Conservation (phyloP, 2,888 invertebrate species). For the Chrysina gloriosa region DNA sequence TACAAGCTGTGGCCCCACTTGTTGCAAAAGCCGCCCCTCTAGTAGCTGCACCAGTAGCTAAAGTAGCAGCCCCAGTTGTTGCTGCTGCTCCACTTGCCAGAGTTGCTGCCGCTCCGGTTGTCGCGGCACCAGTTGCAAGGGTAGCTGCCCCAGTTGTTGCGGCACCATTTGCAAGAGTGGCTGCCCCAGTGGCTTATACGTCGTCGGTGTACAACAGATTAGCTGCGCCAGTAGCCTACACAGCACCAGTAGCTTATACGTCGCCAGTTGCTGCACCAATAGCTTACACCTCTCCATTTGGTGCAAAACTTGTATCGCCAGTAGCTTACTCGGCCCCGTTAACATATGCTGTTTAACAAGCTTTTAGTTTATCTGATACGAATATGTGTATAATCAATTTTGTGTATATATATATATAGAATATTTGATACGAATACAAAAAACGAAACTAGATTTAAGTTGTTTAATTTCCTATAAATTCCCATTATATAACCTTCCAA, state of each 20-base stretch:
- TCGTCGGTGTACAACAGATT: constrained; percentile 45
- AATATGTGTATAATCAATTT: constrained; percentile 3
- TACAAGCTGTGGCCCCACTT: constrained; percentile 48
- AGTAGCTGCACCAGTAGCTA: constrained; percentile 52
- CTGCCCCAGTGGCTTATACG: constrained; percentile 51
- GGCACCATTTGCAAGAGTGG: constrained; percentile 41
- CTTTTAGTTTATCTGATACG: not conserved
- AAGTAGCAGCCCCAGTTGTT: constrained; percentile 47
- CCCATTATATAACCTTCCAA: not conserved
- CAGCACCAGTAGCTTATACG: constrained; percentile 41
- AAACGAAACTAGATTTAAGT: not conserved
- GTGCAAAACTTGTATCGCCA: constrained; percentile 47
- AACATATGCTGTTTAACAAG: constrained; percentile 26
- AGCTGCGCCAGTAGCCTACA: constrained; percentile 44
- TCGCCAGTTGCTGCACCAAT: constrained; percentile 50
- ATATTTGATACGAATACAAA: constrained; percentile 30
- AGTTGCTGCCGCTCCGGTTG: constrained; percentile 47
- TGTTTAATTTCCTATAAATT: not conserved
- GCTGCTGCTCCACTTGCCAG: constrained; percentile 46
- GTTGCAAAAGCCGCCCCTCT: constrained; percentile 58
- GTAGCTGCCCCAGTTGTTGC: constrained; percentile 43
- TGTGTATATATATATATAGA: constrained; percentile 16
- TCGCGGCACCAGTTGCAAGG: constrained; percentile 59
- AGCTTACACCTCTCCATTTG: constrained; percentile 48
- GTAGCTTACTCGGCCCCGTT: constrained; percentile 39